These are phyloP conservation scores for Sigmodon hispidus DNA, from an alignment of 2,113 vertebrate genomes.

Conservation along the genomic window DNA sequence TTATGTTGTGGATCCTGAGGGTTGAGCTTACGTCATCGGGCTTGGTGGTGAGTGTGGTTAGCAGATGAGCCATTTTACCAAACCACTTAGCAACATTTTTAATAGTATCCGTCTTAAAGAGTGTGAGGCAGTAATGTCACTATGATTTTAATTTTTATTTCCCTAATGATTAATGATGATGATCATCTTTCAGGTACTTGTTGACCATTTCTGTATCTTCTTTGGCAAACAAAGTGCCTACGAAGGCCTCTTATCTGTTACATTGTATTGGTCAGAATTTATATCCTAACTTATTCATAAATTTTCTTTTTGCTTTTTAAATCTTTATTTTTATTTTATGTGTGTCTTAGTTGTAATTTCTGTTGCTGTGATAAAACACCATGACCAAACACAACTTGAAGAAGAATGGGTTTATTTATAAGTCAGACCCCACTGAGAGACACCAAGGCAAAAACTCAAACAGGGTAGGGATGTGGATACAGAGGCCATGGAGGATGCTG, in stretches of 20 bases:
- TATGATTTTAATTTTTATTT: background rate
- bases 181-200: background rate
- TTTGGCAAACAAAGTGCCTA: background rate
- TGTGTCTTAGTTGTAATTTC: background rate
- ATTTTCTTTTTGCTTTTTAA: background rate
- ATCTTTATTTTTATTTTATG: background rate
- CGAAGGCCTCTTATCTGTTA: background rate
- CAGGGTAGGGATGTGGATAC: background rate
- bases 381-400: background rate
- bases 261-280: background rate
- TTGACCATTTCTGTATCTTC: background rate
- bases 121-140: background rate
- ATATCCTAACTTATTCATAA: background rate
- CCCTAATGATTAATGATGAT: background rate
- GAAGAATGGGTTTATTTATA: background rate
- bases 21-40: background rate
- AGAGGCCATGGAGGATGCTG: background rate
- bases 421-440: background rate
- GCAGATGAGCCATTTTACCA: background rate
- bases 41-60: background rate
- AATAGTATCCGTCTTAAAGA: background rate
- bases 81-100: background rate
- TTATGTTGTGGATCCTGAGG: background rate
- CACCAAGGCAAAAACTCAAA: background rate
- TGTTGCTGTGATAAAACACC: background rate